Evolutionary conservation across 1,140 invertebrate species (phyloP).

Genomic region (Drosophila jambulina): DNA sequence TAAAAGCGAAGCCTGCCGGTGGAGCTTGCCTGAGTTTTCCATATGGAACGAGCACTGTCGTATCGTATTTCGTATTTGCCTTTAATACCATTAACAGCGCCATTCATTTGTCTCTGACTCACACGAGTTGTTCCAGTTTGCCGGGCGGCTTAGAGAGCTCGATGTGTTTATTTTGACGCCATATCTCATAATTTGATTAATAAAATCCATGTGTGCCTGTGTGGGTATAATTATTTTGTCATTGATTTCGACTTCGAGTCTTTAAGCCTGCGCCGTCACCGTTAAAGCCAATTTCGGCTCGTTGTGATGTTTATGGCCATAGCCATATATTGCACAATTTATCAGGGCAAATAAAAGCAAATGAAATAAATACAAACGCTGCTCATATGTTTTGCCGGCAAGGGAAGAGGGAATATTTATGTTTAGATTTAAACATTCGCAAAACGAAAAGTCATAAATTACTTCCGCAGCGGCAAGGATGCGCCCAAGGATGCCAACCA

Average conservation of each 20-base stretch:
- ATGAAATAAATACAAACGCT: conserved; percentile 76
- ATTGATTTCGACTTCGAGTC: conserved; percentile 42
- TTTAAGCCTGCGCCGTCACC: conserved; percentile 51
- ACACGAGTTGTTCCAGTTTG: conserved; percentile 57
- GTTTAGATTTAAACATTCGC: conserved; percentile 83
- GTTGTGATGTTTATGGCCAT: conserved; percentile 64
- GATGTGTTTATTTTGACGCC: conserved; percentile 77
- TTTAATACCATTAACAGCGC: conserved; percentile 78
- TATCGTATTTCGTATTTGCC: conserved; percentile 63
- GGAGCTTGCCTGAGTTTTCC: not conserved
- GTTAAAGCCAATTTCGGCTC: conserved; percentile 69
- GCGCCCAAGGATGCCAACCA: conserved; percentile 62
- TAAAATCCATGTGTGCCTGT: conserved; percentile 26
- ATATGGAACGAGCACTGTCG: conserved; percentile 15
- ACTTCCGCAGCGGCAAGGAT: conserved; percentile 77
- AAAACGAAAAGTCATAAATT: conserved; percentile 84
- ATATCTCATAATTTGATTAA: conserved; percentile 82
- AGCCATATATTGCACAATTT: conserved; percentile 77
- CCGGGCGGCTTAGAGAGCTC: conserved; percentile 38
- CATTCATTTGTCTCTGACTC: conserved; percentile 70
- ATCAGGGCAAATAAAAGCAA: conserved; percentile 78
- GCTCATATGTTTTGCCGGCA: conserved; percentile 71
- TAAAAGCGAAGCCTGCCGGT: not conserved
- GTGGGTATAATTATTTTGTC: conserved; percentile 65
- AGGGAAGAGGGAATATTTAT: conserved; percentile 66